Conservation (phyloP, 1,140 invertebrate species). For the Drosophila teissieri region DNA sequence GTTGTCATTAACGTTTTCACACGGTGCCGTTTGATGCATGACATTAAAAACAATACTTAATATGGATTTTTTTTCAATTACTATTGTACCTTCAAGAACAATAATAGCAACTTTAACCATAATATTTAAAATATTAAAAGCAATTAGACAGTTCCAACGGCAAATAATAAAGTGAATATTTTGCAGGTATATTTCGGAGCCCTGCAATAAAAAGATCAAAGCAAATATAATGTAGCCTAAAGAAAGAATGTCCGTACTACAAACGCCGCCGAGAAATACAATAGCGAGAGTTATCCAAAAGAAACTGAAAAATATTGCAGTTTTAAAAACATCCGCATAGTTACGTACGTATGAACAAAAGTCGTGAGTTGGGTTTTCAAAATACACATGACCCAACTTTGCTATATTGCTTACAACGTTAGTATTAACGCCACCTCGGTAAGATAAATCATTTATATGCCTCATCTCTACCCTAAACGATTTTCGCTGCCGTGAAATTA, state of each 20-base stretch:
- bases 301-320: constrained; percentile 92
- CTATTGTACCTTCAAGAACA: constrained; percentile 31
- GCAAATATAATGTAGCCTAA: constrained; percentile 97
- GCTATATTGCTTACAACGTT: constrained; percentile 88
- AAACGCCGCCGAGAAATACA: constrained; percentile 97
- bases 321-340: constrained; percentile 94
- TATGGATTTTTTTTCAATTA: constrained; percentile 18
- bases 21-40: constrained; percentile 41
- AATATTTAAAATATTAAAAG: constrained; percentile 96
- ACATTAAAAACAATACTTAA: constrained; percentile 92
- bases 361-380: constrained; percentile 93
- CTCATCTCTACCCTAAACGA: constrained; percentile 93
- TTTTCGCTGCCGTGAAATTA: constrained; percentile 93
- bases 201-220: constrained; percentile 98
- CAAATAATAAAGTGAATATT: constrained; percentile 92
- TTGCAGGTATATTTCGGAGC: constrained; percentile 96
- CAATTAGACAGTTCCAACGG: constrained; percentile 95
- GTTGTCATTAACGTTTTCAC: background rate
- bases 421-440: constrained; percentile 86
- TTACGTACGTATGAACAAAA: constrained; percentile 85
- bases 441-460: constrained; percentile 86
- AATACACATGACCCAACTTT: constrained; percentile 85
- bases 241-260: constrained; percentile 96
- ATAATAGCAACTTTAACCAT: constrained; percentile 89
- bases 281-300: constrained; percentile 97